These are phyloP conservation scores for Gastracanthus pulcherrimus DNA, from an alignment of 2,888 invertebrate genomes.

Conservation along the genomic window DNA sequence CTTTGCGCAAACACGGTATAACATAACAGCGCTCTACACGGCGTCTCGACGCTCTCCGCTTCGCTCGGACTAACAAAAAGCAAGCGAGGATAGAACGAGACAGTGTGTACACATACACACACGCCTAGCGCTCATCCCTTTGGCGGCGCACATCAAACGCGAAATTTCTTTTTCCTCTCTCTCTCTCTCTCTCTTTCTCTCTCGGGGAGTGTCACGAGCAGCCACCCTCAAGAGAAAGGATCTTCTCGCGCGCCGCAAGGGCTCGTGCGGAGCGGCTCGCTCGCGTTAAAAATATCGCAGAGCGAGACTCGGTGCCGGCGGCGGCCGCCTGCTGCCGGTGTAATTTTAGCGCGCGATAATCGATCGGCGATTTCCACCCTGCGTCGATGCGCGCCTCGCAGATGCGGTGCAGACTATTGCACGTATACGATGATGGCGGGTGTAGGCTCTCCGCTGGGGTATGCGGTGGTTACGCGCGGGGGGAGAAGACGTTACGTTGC, in stretches of 20 bases:
- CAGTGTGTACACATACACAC: too few relatives aligned
- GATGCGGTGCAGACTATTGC: background rate
- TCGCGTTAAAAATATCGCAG: conserved; percentile 47
- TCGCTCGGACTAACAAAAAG: conserved; percentile 16
- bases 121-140: conserved; percentile 65
- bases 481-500: conserved; percentile 41
- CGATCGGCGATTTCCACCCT: conserved; percentile 47
- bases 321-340: conserved; percentile 48
- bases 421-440: background rate
- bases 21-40: too few relatives aligned
- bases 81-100: conserved; percentile 25
- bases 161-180: conserved; percentile 70
- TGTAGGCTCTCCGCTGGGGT: too few relatives aligned
- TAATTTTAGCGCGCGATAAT: conserved; percentile 57
- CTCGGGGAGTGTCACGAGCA: conserved; percentile 69
- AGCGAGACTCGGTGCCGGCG: conserved; percentile 6
- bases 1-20: too few relatives aligned
- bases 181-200: conserved; percentile 36
- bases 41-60: background rate
- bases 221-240: conserved; percentile 59
- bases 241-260: conserved; percentile 59
- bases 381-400: background rate
- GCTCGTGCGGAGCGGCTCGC: conserved; percentile 62
- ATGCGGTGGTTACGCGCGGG: background rate
- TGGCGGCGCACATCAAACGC: conserved; percentile 75